Percentiles rank a stretch among this genome's conserved stretches.
phyloP scores from a whole-genome alignment of 1,140 invertebrate species.

The Drosophila seguyi region DNA sequence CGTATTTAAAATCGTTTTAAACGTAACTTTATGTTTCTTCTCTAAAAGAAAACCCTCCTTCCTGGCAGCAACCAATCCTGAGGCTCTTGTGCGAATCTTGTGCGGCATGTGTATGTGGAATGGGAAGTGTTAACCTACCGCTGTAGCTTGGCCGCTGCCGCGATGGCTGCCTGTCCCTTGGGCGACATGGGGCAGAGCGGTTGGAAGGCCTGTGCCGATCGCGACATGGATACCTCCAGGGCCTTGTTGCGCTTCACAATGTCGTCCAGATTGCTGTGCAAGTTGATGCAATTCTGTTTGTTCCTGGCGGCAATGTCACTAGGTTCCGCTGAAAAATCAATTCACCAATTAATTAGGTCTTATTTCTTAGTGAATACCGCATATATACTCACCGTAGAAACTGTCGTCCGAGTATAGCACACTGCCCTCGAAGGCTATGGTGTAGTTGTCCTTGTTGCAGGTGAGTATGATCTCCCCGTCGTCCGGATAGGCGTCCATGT shows the following conservation, averaged over 20 bases:
- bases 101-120: slow-evolving; percentile 8
- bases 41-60: not conserved
- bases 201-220: slow-evolving; percentile 92
- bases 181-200: slow-evolving; percentile 93
- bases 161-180: slow-evolving; percentile 83
- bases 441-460: slow-evolving; percentile 97
- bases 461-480: slow-evolving; percentile 94
- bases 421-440: slow-evolving; percentile 96
- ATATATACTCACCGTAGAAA: slow-evolving; percentile 88
- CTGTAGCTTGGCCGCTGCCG: slow-evolving; percentile 74
- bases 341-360: not conserved
- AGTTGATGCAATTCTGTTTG: slow-evolving; percentile 84
- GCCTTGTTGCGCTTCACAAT: slow-evolving; percentile 84
- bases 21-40: no score
- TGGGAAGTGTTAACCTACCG: slow-evolving; percentile 61
- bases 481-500: slow-evolving; percentile 90
- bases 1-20: not conserved
- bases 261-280: slow-evolving; percentile 83
- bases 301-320: slow-evolving; percentile 69
- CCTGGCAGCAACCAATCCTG: slow-evolving; percentile 46
- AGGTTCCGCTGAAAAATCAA: slow-evolving; percentile 63
- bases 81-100: slow-evolving; percentile 11
- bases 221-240: slow-evolving; percentile 91
- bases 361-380: not conserved
- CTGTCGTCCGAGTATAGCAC: slow-evolving; percentile 94